A percentile compares a stretch with the other conserved stretches of the same genome.
Evolutionary conservation across 2,113 vertebrate genomes (phyloP).

Genomic region (Rostratula benghalensis): DNA sequence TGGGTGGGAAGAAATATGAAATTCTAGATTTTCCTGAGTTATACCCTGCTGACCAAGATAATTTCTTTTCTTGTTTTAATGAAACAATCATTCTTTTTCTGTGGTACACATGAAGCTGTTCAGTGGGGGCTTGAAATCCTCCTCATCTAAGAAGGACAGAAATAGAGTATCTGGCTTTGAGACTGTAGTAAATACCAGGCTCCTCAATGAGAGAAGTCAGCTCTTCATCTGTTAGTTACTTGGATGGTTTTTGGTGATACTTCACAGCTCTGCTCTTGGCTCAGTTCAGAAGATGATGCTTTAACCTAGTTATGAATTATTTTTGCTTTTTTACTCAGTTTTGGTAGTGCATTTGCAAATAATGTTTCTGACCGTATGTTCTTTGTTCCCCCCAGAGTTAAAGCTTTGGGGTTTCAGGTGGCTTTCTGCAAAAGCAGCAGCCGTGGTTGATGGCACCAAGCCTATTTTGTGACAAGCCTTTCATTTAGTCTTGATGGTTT

Average conservation of each 20-base stretch:
- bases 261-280: neutral
- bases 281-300: neutral
- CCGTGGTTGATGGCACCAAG: neutral
- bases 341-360: neutral
- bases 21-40: neutral
- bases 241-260: neutral
- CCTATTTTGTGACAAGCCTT: conserved; percentile 23
- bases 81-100: neutral
- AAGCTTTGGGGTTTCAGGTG: conserved; percentile 8
- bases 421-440: conserved; percentile 13
- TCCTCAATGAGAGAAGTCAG: neutral
- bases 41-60: neutral
- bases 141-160: neutral
- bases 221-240: neutral
- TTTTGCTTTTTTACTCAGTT: neutral
- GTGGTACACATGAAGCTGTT: neutral
- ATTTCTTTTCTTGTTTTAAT: conserved; percentile 1
- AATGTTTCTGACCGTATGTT: neutral
- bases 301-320: neutral
- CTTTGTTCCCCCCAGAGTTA: neutral
- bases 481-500: conserved; percentile 25
- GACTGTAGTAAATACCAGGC: neutral
- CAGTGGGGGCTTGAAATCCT: neutral
- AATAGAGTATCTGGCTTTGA: neutral
- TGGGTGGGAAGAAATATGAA: neutral